A percentile compares a stretch with the other conserved stretches of the same genome.
These are phyloP conservation scores for Coelinius sp. DNA, from an alignment of 2,888 invertebrate genomes.

Conservation along the genomic window DNA sequence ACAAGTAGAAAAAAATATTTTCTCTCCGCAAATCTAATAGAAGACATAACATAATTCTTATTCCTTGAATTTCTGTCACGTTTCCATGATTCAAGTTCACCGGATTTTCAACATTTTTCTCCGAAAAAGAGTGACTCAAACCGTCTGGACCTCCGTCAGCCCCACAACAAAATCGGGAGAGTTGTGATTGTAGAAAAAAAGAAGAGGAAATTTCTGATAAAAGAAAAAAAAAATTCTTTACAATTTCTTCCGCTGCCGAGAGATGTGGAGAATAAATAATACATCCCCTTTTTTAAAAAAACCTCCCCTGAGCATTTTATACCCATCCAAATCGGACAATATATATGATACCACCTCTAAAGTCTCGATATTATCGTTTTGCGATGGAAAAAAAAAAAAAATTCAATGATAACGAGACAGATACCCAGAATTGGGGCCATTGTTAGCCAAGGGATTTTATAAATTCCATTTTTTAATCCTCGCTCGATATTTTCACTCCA, in stretches of 20 bases:
- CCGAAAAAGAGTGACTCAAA: background rate
- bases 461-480: background rate
- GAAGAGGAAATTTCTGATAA: background rate
- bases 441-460: background rate
- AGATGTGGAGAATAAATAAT: conserved; percentile 1
- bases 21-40: background rate
- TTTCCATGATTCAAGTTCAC: background rate
- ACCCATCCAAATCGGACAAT: background rate
- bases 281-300: background rate
- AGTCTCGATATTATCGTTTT: background rate
- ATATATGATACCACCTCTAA: background rate
- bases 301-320: background rate
- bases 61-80: background rate
- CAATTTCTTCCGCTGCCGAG: background rate
- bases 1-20: background rate
- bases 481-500: background rate
- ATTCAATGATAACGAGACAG: background rate
- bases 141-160: background rate
- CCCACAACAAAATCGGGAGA: background rate
- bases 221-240: background rate
- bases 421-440: background rate
- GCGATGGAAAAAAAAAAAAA: background rate
- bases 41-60: background rate
- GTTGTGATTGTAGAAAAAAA: conserved; percentile 1
- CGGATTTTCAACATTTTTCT: background rate